phyloP scores from a whole-genome alignment of 2,797 vertebrate species.

The Triplophysa bombifrons region DNA sequence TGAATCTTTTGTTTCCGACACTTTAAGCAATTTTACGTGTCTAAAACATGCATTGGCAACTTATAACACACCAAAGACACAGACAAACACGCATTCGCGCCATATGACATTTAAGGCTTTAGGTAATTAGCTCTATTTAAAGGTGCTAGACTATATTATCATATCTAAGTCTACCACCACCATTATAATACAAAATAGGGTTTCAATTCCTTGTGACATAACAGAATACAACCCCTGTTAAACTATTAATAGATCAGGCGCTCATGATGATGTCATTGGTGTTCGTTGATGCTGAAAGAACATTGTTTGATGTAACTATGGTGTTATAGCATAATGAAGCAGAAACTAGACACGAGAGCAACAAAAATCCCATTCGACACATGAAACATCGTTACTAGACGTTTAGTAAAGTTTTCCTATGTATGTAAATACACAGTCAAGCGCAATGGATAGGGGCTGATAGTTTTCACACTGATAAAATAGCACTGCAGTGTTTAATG shows the following conservation, averaged over 20 bases:
- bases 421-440: not conserved
- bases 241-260: slow-evolving; percentile 49
- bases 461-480: not conserved
- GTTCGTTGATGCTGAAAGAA: slow-evolving; percentile 33
- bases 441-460: not conserved
- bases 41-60: no score
- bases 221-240: slow-evolving; percentile 30
- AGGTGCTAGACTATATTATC: not conserved
- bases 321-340: slow-evolving; percentile 14
- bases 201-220: slow-evolving; percentile 27
- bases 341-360: not conserved
- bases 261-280: slow-evolving; percentile 46
- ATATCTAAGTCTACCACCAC: not conserved
- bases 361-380: not conserved
- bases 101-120: not conserved
- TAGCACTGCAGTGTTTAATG: not conserved
- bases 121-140: not conserved
- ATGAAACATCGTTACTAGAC: not conserved
- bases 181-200: slow-evolving; percentile 6
- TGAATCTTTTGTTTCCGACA: no score
- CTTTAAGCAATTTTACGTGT: no score
- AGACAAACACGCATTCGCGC: no score
- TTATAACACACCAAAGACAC: no score
- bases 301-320: slow-evolving; percentile 40
- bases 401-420: not conserved